Percentiles rank a stretch among this genome's conserved stretches.
Conservation (phyloP, 1,140 invertebrate species). For the Bombus waltoni region DNA sequence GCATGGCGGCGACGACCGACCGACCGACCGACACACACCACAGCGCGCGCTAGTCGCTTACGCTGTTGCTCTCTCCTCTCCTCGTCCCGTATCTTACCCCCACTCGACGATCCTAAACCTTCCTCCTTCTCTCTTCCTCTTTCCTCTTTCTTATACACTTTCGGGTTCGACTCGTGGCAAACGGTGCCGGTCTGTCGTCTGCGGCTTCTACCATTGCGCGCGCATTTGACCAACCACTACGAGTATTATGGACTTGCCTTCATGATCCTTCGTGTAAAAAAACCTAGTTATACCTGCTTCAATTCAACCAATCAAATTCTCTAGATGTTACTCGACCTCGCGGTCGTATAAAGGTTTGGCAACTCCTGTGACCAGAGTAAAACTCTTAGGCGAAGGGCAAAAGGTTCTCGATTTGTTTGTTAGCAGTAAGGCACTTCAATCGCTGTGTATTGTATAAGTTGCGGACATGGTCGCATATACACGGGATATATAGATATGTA, state of each 20-base stretch:
- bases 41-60: conserved; percentile 69
- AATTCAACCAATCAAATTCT: conserved; percentile 10
- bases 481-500: too few species aligned
- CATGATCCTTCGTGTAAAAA: conserved; percentile 4
- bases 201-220: conserved; percentile 32
- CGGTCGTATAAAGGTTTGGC: too few species aligned
- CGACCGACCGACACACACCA: conserved; percentile 74
- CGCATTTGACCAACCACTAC: conserved; percentile 23
- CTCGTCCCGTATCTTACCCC: conserved; percentile 27
- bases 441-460: too few species aligned
- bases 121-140: conserved; percentile 11
- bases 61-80: conserved; percentile 67
- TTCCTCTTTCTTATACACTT: conserved; percentile 20
- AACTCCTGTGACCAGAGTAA: too few species aligned
- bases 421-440: too few species aligned
- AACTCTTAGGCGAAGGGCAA: too few species aligned
- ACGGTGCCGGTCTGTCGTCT: conserved; percentile 37
- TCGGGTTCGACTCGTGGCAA: conserved; percentile 34
- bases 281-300: conserved; percentile 8
- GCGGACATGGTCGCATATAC: too few species aligned
- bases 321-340: not conserved
- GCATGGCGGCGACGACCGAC: conserved; percentile 82
- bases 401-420: too few species aligned
- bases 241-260: conserved; percentile 46
- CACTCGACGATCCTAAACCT: not conserved